These are phyloP conservation scores for Dryobota labecula DNA, from an alignment of 2,888 invertebrate species.

Conservation along the genomic window DNA sequence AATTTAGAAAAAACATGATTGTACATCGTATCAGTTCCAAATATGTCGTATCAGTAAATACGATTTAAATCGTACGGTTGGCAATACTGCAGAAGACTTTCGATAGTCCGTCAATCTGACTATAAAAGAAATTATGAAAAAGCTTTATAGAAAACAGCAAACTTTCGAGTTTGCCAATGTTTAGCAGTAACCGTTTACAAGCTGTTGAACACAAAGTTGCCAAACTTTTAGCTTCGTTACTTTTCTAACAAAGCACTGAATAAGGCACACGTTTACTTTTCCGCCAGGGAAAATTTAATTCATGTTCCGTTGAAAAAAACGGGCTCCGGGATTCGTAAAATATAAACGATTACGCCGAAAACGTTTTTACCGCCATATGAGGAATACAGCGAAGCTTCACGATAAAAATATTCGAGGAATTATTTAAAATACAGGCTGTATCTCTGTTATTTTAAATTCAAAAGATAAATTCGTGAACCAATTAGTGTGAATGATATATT, in stretches of 20 bases:
- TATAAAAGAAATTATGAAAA: slow-evolving; percentile 1
- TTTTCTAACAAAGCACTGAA: slow-evolving; percentile 32
- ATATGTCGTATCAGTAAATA: too few species aligned
- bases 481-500: slow-evolving; percentile 12
- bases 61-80: too few species aligned
- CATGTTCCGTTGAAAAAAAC: slow-evolving; percentile 27
- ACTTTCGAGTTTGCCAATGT: slow-evolving; percentile 2
- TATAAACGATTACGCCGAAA: slow-evolving; percentile 36
- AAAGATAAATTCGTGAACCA: slow-evolving; percentile 19
- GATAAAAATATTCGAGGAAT: slow-evolving; percentile 2
- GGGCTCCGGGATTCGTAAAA: slow-evolving; percentile 28
- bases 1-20: too few species aligned
- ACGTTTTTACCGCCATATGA: slow-evolving; percentile 20
- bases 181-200: slow-evolving; percentile 7
- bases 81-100: too few species aligned
- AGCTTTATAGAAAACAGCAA: background rate
- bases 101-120: background rate
- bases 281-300: slow-evolving; percentile 40
- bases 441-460: background rate
- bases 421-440: background rate
- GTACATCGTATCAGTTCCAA: too few species aligned
- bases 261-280: slow-evolving; percentile 17
- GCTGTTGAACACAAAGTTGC: slow-evolving; percentile 21
- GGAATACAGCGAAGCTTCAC: background rate
- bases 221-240: slow-evolving; percentile 23